Conservation (phyloP, 2,113 vertebrate species). For the Copsychus sechellarum region DNA sequence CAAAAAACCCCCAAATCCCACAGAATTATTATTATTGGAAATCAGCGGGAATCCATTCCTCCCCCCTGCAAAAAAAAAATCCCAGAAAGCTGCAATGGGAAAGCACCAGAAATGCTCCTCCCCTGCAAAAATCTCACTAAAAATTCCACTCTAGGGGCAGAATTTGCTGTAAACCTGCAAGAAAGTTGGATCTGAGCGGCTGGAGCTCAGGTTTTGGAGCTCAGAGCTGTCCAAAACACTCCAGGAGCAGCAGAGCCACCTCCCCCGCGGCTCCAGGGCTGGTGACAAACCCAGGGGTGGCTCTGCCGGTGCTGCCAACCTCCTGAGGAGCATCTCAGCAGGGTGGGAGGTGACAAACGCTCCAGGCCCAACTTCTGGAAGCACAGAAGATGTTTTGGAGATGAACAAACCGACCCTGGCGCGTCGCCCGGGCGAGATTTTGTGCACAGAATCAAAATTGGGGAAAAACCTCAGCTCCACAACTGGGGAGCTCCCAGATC, state of each 20-base stretch:
- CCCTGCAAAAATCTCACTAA: background rate
- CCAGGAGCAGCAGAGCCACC: fast-evolving
- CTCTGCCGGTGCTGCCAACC: background rate
- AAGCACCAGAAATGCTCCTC: background rate
- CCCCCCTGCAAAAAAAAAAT: background rate
- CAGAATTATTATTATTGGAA: fast-evolving
- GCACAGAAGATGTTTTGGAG: background rate
- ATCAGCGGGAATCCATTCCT: background rate
- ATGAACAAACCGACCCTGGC: fast-evolving
- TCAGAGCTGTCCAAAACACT: background rate
- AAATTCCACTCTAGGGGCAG: background rate
- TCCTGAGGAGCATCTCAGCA: fast-evolving
- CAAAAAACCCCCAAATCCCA: fast-evolving
- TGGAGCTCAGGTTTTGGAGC: background rate
- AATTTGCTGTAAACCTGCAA: background rate
- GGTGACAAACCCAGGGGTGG: background rate
- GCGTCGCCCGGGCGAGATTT: fast-evolving
- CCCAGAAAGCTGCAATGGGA: background rate
- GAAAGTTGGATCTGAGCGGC: background rate
- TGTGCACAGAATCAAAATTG: fast-evolving
- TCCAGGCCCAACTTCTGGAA: fast-evolving
- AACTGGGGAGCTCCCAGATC: no score
- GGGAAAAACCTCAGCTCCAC: no score
- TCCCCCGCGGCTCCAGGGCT: background rate
- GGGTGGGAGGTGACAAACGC: background rate